Conservation (phyloP, 1,140 invertebrate genomes). For the Drosophila busckii region DNA sequence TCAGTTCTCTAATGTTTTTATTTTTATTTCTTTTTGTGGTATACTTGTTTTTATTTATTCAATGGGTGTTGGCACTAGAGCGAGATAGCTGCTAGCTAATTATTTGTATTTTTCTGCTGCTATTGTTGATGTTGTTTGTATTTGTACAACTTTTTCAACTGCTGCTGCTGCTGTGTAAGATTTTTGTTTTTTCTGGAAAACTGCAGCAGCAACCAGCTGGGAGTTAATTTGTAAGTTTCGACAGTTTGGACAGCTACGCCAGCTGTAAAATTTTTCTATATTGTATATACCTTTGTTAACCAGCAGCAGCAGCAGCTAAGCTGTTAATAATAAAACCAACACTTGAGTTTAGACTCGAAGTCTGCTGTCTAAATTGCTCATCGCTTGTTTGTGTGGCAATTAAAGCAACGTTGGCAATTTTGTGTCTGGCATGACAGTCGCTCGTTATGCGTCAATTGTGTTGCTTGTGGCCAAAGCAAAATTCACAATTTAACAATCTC, state of each 20-base stretch:
- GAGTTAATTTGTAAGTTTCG: conserved; percentile 35
- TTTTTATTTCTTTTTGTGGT: conserved; percentile 21
- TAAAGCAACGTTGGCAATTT: conserved; percentile 45
- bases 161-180: background rate
- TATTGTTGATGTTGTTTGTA: conserved; percentile 68
- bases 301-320: too few species aligned
- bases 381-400: conserved; percentile 47
- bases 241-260: conserved; percentile 28
- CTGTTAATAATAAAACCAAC: too few species aligned
- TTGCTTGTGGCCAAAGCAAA: conserved; percentile 25
- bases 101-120: conserved; percentile 72
- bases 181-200: conserved; percentile 7
- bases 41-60: conserved; percentile 54
- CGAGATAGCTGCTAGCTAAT: conserved; percentile 63
- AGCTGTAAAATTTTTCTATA: conserved; percentile 8
- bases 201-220: conserved; percentile 14
- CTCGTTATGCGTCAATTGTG: conserved; percentile 60
- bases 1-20: conserved; percentile 28
- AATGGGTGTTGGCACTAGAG: conserved; percentile 49
- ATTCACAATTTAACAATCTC: conserved; percentile 40
- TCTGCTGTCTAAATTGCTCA: conserved; percentile 31
- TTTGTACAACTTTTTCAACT: conserved; percentile 63
- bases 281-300: background rate
- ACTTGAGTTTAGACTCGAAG: conserved; percentile 2
- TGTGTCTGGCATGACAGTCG: conserved; percentile 49